Evolutionary conservation across 2,888 invertebrate genomes (phyloP), one percentile per base, ranked within the genome.

Genomic region (Chloromyia formosa): DNA sequence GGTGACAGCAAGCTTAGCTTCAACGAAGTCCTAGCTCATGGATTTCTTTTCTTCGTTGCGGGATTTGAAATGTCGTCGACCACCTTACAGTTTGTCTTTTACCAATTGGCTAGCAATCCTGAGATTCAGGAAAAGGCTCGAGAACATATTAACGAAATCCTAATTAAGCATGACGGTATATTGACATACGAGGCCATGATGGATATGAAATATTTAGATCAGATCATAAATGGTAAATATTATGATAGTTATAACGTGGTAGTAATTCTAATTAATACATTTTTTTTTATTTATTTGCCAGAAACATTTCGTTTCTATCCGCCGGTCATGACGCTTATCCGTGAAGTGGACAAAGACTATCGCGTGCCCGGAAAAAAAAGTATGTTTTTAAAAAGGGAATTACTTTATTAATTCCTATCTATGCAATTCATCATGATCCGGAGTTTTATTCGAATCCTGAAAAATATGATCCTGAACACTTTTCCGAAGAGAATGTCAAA

Each of bases 221-320:
- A 53, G 1, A 22, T 73, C 0, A 27, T 75, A 20, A 69, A 69
- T 56, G 75, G 75, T 75, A 56, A 69, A 53, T 18, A 61, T 9
- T 12, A 5, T 42, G 7, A 5, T 12, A 5, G 12, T 42, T 42
- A 42, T 42, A 9, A 12, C 42, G 42, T 9, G 42, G 12, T 9
- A 42, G 42, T 42, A 42, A 42, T n/a, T n/a, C n/a, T n/a, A n/a
- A n/a, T n/a, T n/a, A n/a, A n/a, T n/a, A n/a, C n/a, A n/a, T n/a
- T n/a, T n/a, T n/a, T n/a, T n/a, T n/a, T 80, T 79, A 53, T 78
- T n/a, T n/a, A n/a, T n/a, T n/a, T n/a, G n/a, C n/a, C 78, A 86
- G 88, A 88, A 81, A 84, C 87, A 2, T 80, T 88, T 64, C 83
- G 88, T 10, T 78, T 86, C 75, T 86, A 87, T 78, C 86, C 88